These are phyloP conservation scores for Petrocephalus microphthalmus DNA, from an alignment of 2,113 vertebrate species.

Conservation along the genomic window DNA sequence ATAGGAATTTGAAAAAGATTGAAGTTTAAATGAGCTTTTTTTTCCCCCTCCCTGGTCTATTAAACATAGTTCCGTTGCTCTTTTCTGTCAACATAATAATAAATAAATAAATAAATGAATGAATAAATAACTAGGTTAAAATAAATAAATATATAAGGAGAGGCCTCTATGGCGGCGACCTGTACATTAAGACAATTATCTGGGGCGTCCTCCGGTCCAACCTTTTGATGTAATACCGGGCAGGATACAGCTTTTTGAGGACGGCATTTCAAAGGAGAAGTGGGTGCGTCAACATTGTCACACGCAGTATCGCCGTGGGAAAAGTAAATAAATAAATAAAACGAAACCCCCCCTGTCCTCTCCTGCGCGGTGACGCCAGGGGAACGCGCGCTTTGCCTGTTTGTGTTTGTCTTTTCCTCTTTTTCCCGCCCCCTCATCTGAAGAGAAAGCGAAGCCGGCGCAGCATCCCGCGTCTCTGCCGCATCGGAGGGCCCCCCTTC, in stretches of 20 bases:
- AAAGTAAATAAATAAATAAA: not conserved
- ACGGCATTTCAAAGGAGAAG: not conserved
- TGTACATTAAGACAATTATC: constrained; percentile 22
- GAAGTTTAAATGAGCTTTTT: constrained; percentile 32
- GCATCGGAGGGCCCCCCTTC: not conserved
- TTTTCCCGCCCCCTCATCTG: not conserved
- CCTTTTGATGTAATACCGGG: not conserved
- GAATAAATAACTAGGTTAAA: not conserved
- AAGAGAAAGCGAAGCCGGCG: not conserved
- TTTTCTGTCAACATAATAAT: constrained; percentile 22
- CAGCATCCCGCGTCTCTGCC: not conserved
- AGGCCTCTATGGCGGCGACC: not conserved
- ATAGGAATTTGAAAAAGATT: constrained; percentile 33
- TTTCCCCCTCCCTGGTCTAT: constrained; percentile 7
- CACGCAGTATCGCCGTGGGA: not conserved
- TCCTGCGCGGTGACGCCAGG: not conserved
- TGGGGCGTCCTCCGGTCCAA: not conserved
- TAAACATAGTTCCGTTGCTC: constrained; percentile 15
- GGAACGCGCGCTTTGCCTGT: not conserved
- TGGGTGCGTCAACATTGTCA: not conserved
- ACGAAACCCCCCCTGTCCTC: not conserved
- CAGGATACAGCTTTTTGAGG: not conserved
- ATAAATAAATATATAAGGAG: not conserved
- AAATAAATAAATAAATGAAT: not conserved
- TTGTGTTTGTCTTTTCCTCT: too few relatives aligned